Conservation (phyloP, 2,113 vertebrate genomes). For the Sylvia atricapilla region DNA sequence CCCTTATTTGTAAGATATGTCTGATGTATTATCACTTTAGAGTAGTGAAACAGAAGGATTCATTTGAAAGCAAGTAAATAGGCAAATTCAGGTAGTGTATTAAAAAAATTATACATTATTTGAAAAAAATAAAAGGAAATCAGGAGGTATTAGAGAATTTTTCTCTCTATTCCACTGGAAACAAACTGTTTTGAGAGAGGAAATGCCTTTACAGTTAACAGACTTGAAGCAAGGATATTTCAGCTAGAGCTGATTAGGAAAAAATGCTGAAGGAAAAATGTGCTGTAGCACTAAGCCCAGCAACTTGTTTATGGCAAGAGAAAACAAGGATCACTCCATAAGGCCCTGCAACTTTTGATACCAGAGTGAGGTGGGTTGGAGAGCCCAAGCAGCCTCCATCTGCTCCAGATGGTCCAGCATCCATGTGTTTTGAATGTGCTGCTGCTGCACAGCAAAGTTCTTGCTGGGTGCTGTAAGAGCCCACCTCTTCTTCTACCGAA, state of each 20-base stretch:
- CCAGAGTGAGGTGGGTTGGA: not conserved
- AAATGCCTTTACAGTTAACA: constrained; percentile 20
- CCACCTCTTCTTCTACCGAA: not conserved
- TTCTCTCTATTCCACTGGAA: not conserved
- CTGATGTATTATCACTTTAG: not conserved
- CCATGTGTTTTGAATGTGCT: not conserved
- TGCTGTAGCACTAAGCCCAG: not conserved
- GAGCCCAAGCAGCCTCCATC: not conserved
- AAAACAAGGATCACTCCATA: not conserved
- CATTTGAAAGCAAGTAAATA: not conserved
- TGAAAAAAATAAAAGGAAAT: not conserved
- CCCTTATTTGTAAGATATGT: not conserved
- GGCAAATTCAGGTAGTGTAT: not conserved
- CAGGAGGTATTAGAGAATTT: not conserved
- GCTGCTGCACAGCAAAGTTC: not conserved
- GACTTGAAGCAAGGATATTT: not conserved
- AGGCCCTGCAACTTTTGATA: not conserved
- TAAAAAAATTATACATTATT: not conserved
- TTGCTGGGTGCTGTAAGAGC: not conserved
- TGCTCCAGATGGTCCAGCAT: not conserved
- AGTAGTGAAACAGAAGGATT: not conserved
- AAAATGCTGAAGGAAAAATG: not conserved
- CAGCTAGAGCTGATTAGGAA: not conserved
- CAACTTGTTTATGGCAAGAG: not conserved
- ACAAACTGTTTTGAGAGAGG: not conserved